These are phyloP conservation scores for Enteromius anoplus DNA, from an alignment of 2,797 vertebrate species.

Conservation along the genomic window DNA sequence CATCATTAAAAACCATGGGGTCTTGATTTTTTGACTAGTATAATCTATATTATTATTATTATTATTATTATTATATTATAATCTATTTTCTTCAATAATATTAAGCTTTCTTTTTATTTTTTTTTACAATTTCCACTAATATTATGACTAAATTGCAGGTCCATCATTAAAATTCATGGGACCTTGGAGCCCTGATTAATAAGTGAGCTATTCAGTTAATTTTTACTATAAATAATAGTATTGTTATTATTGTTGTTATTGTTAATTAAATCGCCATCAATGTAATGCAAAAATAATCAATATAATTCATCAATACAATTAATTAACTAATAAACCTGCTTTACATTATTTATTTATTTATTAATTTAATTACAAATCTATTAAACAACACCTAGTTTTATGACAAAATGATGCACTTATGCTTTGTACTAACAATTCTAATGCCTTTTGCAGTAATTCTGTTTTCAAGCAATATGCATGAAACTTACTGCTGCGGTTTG, in stretches of 20 bases:
- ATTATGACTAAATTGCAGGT: neutral
- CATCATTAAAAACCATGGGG: neutral
- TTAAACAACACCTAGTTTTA: neutral
- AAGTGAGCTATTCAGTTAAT: neutral
- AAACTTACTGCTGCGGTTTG: constrained; percentile 15
- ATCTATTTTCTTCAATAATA: no score
- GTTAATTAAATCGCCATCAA: neutral
- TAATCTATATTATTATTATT: neutral
- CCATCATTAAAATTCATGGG: neutral
- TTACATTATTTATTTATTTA: neutral
- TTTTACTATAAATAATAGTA: neutral
- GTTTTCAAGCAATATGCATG: neutral
- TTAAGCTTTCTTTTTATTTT: neutral
- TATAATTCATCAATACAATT: neutral
- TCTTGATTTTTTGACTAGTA: neutral
- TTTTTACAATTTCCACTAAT: neutral
- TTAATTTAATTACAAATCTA: no score
- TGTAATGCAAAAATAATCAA: neutral
- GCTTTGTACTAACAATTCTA: neutral
- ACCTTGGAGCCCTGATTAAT: neutral
- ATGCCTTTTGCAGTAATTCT: neutral
- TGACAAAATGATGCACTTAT: neutral
- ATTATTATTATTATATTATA: neutral
- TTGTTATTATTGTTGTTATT: neutral
- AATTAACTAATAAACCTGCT: neutral